phyloP scores from a whole-genome alignment of 2,113 vertebrate genomes.

The Jacana jacana region DNA sequence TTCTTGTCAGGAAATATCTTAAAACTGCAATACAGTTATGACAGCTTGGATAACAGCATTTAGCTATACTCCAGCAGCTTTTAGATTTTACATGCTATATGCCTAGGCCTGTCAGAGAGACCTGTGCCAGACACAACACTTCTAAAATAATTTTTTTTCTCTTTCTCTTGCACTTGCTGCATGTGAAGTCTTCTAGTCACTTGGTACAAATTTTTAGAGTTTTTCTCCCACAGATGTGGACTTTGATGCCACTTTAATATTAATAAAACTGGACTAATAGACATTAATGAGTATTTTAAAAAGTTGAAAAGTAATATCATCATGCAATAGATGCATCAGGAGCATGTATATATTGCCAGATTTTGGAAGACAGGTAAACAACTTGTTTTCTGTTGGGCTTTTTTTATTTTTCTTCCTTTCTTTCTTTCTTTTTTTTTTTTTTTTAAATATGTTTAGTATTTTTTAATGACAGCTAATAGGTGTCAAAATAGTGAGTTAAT shows the following conservation, averaged over 20 bases:
- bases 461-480: constrained; percentile 19
- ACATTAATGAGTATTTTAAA: neutral
- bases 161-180: constrained; percentile 42
- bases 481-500: constrained; percentile 38
- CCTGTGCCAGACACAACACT: constrained; percentile 65
- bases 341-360: neutral
- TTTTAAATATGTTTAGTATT: neutral
- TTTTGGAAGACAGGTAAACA: neutral
- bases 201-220: neutral
- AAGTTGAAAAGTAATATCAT: neutral
- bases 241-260: neutral
- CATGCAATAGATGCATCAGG: neutral
- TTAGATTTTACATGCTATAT: constrained; percentile 69
- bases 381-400: neutral
- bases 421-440: neutral
- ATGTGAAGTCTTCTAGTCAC: constrained; percentile 28
- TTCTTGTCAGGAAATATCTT: constrained; percentile 76
- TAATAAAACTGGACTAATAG: neutral
- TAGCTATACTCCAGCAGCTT: constrained; percentile 70
- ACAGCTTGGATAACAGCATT: constrained; percentile 76
- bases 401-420: too few relatives aligned
- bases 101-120: constrained; percentile 70
- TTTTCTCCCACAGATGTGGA: neutral
- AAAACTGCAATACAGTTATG: constrained; percentile 74
- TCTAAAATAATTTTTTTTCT: constrained; percentile 33